Evolutionary conservation across 2,113 vertebrate genomes (phyloP).

Genomic region (Hucho hucho): DNA sequence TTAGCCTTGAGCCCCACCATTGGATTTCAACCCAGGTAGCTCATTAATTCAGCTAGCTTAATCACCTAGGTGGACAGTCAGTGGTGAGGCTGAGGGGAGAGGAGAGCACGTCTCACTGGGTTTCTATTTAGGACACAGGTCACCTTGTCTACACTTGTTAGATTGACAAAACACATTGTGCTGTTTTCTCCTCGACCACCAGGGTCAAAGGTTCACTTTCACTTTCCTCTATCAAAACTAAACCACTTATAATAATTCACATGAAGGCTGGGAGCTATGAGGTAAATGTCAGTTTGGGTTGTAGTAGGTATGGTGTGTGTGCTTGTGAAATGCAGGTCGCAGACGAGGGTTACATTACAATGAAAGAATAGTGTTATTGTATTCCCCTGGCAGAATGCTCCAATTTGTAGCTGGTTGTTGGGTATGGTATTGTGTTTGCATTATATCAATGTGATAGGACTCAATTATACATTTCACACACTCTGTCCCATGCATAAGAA

Average conservation of each 20-base stretch:
- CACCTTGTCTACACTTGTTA: constrained; percentile 46
- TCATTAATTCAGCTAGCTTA: constrained; percentile 33
- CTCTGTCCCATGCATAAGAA: neutral
- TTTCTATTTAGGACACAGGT: constrained; percentile 29
- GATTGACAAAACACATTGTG: constrained; percentile 35
- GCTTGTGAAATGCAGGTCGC: neutral
- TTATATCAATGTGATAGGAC: neutral
- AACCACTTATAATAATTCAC: neutral
- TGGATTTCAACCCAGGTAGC: constrained; percentile 20
- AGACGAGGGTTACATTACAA: neutral
- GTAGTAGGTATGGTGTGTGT: neutral
- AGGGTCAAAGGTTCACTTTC: constrained; percentile 39
- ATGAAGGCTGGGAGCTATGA: neutral
- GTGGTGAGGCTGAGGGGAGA: constrained; percentile 8
- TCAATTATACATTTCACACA: neutral
- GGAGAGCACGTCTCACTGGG: constrained; percentile 9
- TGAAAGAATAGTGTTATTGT: neutral
- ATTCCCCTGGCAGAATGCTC: neutral
- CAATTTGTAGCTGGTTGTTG: neutral
- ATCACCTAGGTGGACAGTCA: constrained; percentile 11
- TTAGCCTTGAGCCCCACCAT: neutral
- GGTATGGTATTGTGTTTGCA: constrained; percentile 1
- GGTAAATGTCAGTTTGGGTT: neutral
- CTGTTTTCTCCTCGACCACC: constrained; percentile 13
- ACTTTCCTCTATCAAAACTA: constrained; percentile 7